A percentile compares a stretch with the other conserved stretches of the same genome.
phyloP scores from a whole-genome alignment of 2,797 vertebrate species.

The Platyrinchus mystaceus region DNA sequence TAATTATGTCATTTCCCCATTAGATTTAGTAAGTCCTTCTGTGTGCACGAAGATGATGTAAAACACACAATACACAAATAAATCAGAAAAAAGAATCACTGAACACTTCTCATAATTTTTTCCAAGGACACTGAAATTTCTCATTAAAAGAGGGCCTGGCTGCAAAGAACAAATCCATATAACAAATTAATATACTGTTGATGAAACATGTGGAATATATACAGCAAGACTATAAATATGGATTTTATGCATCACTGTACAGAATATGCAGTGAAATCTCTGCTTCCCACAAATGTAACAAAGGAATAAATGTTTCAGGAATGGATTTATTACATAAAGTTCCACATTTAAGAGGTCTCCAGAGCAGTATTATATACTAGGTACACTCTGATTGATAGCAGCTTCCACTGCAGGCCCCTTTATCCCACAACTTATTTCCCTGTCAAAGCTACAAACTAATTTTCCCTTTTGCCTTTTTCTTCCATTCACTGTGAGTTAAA shows the following conservation, averaged over 20 bases:
- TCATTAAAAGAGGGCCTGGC: background rate
- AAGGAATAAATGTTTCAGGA: conserved; percentile 27
- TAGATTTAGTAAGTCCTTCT: background rate
- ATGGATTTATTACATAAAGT: conserved; percentile 30
- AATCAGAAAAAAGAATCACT: background rate
- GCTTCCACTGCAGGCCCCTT: background rate
- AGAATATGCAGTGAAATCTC: background rate
- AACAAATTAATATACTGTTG: conserved; percentile 11
- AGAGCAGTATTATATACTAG: conserved; percentile 3
- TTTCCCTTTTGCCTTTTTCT: background rate
- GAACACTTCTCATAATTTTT: background rate
- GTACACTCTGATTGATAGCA: conserved; percentile 25
- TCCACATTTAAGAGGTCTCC: conserved; percentile 40
- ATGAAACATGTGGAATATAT: conserved; percentile 1
- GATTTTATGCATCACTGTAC: background rate
- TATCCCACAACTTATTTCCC: background rate
- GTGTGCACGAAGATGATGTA: background rate
- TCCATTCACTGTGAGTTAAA: background rate
- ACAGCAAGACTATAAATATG: background rate
- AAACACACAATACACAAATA: background rate
- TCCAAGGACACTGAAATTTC: background rate
- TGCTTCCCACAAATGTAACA: conserved; percentile 7
- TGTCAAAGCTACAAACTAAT: background rate
- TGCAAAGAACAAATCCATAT: background rate
- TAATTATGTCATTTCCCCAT: background rate